phyloP scores from a whole-genome alignment of 1,140 invertebrate genomes.

The Leptestheria dahalacensis region DNA sequence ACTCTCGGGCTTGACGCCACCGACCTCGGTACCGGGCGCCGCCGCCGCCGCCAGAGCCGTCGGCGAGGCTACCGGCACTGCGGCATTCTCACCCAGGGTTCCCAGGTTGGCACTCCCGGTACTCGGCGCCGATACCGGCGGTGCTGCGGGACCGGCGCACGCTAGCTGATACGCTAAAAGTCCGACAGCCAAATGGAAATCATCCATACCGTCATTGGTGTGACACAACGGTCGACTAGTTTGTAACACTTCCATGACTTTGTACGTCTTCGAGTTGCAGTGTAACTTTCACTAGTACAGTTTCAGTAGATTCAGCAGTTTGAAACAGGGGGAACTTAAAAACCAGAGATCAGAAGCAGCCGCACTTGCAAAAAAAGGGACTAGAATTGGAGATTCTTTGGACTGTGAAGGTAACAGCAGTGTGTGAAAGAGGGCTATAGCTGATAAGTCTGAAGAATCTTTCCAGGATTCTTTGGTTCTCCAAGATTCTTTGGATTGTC shows the following conservation, averaged over 20 bases:
- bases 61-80: no score
- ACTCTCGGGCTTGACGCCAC: no score
- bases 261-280: not conserved
- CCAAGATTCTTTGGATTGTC: no score
- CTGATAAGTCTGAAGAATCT: no score
- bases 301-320: conserved; percentile 1
- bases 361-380: not conserved
- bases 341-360: not conserved
- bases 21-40: not conserved
- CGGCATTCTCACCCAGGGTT: no score
- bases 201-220: conserved; percentile 12
- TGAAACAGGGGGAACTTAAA: not conserved
- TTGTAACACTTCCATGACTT: conserved; percentile 10
- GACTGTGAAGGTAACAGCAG: no score
- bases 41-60: conserved; percentile 4
- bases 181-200: conserved; percentile 15
- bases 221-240: not conserved
- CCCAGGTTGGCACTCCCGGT: not conserved
- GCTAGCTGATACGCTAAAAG: conserved; percentile 15
- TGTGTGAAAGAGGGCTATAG: no score
- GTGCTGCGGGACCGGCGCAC: conserved; percentile 5
- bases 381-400: no score
- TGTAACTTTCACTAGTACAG: not conserved
- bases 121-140: conserved; percentile 21
- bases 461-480: no score